Base-by-base conservation (phyloP, 2,888 invertebrate species). In the Diplolepis rosae region DNA sequence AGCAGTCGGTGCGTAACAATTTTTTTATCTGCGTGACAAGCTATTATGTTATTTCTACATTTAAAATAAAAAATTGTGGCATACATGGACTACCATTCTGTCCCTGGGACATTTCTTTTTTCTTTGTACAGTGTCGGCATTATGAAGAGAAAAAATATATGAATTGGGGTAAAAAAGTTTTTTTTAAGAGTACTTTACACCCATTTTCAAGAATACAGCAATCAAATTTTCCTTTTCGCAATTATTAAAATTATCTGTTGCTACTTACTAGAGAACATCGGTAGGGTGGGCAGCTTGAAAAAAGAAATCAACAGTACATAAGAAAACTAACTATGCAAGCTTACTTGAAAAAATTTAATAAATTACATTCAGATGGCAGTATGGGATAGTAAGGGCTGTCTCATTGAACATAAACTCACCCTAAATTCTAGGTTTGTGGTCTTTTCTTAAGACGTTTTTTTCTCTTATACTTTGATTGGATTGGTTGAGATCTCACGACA, bases 81-180 rank as follows among this genome's bases (percentile, higher is more conserved):
- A n/a, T n/a, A n/a, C n/a, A n/a, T n/a, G n/a, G n/a, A n/a, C n/a
- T n/a, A n/a, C n/a, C n/a, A n/a, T n/a, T n/a, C n/a, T n/a, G n/a
- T n/a, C n/a, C n/a, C n/a, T n/a, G n/a, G n/a, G n/a, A n/a, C n/a
- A n/a, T n/a, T n/a, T n/a, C n/a, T n/a, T n/a, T n/a, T n/a, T n/a
- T n/a, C n/a, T n/a, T n/a, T n/a, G n/a, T n/a, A n/a, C 75, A 75
- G 75, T 72, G 75, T 75, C 71, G 73, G 42, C 30, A 72, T 66
- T 74, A 70, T 70, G 65, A 74, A 66, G 70, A 30, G 70, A 65
- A 68, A n/a, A 70, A 45, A 66, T 65, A 65, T 35, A 30, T 35
- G 65, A 54, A 15, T 27, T 35, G 28, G 48, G 48, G 54, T 66
- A 73, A 65, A 69, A 73, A 65, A 32, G 54, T 48, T 61, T 30